These are phyloP conservation scores for Parasteatoda lunata DNA, from an alignment of 2,888 invertebrate genomes.

Conservation along the genomic window DNA sequence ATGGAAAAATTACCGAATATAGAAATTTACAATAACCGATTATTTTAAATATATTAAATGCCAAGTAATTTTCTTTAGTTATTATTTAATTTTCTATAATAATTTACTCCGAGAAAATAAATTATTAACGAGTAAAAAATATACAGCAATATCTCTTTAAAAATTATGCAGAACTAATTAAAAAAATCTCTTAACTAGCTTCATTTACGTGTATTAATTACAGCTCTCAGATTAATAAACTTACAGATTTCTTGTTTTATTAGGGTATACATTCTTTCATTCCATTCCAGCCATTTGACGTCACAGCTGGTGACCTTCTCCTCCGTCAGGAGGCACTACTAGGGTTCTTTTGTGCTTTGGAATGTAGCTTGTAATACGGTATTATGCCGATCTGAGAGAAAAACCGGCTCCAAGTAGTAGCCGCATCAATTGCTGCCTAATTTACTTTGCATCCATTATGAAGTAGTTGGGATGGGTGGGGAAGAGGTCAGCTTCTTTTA, in stretches of 20 bases:
- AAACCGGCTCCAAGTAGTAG: conserved; percentile 58
- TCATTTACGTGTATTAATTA: no score
- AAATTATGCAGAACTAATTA: no score
- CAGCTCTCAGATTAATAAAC: conserved; percentile 16
- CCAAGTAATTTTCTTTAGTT: no score
- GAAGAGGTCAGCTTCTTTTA: conserved; percentile 15
- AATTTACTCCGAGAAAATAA: no score
- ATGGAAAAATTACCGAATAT: no score
- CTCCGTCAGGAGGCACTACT: conserved; percentile 58
- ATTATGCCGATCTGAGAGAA: conserved; percentile 52
- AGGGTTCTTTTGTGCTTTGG: conserved; percentile 50
- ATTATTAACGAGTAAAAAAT: no score
- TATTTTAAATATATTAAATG: no score
- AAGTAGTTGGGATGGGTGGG: conserved; percentile 17
- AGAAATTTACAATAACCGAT: no score
- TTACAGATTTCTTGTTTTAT: conserved; percentile 33
- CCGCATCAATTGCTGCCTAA: conserved; percentile 52
- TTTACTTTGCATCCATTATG: conserved; percentile 55
- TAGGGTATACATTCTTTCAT: conserved; percentile 28
- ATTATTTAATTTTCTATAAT: no score
- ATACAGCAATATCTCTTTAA: no score
- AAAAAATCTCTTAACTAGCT: no score
- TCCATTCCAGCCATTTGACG: conserved; percentile 34
- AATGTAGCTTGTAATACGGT: conserved; percentile 43
- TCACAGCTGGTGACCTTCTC: conserved; percentile 60